These are phyloP conservation scores for Setipinna tenuifilis DNA, from an alignment of 2,797 vertebrate species.

Conservation along the genomic window DNA sequence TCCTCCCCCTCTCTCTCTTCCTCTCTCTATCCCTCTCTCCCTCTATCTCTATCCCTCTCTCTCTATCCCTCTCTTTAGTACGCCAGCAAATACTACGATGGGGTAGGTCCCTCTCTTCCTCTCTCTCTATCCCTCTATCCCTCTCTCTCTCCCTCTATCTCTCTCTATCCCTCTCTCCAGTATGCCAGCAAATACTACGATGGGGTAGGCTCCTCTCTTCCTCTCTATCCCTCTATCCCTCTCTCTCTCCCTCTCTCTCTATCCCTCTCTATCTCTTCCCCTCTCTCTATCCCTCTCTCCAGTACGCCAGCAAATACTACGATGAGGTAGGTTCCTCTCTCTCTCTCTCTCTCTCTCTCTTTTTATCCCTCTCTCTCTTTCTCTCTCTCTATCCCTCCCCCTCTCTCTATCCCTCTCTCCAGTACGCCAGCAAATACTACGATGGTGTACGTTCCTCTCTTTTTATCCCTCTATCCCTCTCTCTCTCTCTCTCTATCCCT, in stretches of 20 bases:
- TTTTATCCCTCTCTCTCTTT: too few relatives aligned
- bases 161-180: conserved; percentile 71
- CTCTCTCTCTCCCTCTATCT: too few relatives aligned
- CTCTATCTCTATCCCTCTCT: too few relatives aligned
- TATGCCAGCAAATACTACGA: conserved; percentile 99
- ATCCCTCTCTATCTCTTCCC: too few relatives aligned
- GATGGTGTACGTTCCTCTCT: conserved; percentile 82
- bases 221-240: too few relatives aligned
- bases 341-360: too few relatives aligned
- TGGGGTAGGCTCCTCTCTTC: conserved; percentile 77
- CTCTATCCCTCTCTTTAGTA: conserved; percentile 67
- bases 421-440: conserved; percentile 98
- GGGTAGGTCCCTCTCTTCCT: conserved; percentile 74
- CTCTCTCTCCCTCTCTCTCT: background rate
- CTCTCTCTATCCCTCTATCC: too few relatives aligned
- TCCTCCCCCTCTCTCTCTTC: background rate
- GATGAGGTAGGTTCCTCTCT: conserved; percentile 83
- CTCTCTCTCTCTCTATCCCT: too few relatives aligned
- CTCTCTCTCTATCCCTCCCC: background rate
- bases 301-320: conserved; percentile 98
- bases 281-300: too few relatives aligned
- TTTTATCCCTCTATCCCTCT: too few relatives aligned
- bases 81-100: conserved; percentile 97
- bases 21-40: conserved; percentile 27
- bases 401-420: conserved; percentile 61